Evolutionary conservation across 1,140 invertebrate genomes (phyloP).

Genomic region (Lordiphosa stackelbergi): DNA sequence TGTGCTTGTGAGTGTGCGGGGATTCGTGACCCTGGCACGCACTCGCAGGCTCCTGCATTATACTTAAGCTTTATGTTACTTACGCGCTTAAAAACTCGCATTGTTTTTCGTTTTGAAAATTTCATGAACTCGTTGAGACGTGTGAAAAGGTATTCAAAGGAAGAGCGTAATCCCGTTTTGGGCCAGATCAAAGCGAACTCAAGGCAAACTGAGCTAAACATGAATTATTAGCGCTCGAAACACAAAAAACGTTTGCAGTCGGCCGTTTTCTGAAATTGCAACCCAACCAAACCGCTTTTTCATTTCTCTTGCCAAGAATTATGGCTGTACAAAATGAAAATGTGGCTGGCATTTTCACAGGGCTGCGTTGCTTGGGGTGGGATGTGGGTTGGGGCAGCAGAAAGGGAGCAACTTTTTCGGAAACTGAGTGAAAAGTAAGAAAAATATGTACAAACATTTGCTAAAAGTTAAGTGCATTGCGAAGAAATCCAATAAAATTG

Average conservation of each 20-base stretch:
- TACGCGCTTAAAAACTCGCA: conserved; percentile 41
- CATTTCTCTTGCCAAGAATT: conserved; percentile 53
- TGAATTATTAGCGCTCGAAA: conserved; percentile 69
- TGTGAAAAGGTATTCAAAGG: conserved; percentile 53
- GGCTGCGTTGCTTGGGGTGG: background rate
- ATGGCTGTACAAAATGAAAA: conserved; percentile 62
- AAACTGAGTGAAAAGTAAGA: conserved; percentile 4
- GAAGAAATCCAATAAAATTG: conserved; percentile 24
- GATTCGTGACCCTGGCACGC: conserved; percentile 45
- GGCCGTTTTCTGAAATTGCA: conserved; percentile 59
- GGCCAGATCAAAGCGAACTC: conserved; percentile 28
- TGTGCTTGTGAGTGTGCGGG: background rate
- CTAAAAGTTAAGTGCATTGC: conserved; percentile 31
- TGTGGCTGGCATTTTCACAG: conserved; percentile 28
- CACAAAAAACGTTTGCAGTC: conserved; percentile 54
- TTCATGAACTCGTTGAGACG: conserved; percentile 65
- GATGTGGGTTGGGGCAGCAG: conserved; percentile 10
- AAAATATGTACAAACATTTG: conserved; percentile 20
- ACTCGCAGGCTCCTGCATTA: conserved; percentile 64
- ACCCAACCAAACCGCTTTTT: conserved; percentile 19
- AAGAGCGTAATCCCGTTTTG: conserved; percentile 53
- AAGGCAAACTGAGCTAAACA: conserved; percentile 64
- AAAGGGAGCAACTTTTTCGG: conserved; percentile 21
- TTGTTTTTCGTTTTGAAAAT: conserved; percentile 67
- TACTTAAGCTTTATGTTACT: conserved; percentile 65